Evolutionary conservation across 2,113 vertebrate genomes (phyloP), one percentile per base, ranked within the genome.

Genomic region (Fregetta grallaria): DNA sequence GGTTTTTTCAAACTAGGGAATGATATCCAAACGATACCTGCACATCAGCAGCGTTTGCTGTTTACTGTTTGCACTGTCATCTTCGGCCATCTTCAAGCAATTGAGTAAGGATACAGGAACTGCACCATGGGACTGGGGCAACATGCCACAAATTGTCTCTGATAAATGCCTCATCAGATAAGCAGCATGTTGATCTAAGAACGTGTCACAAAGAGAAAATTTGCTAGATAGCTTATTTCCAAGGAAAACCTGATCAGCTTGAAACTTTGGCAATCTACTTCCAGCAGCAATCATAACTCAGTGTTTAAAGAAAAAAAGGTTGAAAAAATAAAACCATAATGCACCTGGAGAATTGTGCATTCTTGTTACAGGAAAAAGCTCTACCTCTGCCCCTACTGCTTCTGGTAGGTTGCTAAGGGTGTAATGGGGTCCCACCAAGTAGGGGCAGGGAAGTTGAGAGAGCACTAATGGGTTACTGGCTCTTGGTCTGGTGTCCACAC

Each of bases 141-240:
- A 38, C 1, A 1, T 83, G 67, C 78, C 96, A 95, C 71, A 77
- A 55, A 67, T 56, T 77, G n/a, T 29, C 44, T 78, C 45, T 68
- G 83, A 67, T 77, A 88, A 91, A 77, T 23, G 15, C 65, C 91
- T 93, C 80, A 84, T 86, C 94, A 92, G 86, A 72, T 88, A 96
- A 93, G 49, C 58, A 81, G 29, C 45, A 58, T 7, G 34, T 63
- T 94, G 45, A 61, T 75, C 58, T 81, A 78, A 88, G 66, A 78
- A 90, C 20, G 16, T 91, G 56, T 52, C 71, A 52, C 30, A 77
- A 76, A 74, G 49, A 79, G 21, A 91, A 77, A 52, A 67, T n/a
- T 59, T 87, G 47, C 42, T 84, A 38, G 78, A 73, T 29, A 86
- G 38, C 14, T 92, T 49, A 58, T 76, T 88, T 91, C 27, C 32